Evolutionary conservation across 2,113 vertebrate genomes (phyloP).

Genomic region (Daphoenositta chrysoptera): DNA sequence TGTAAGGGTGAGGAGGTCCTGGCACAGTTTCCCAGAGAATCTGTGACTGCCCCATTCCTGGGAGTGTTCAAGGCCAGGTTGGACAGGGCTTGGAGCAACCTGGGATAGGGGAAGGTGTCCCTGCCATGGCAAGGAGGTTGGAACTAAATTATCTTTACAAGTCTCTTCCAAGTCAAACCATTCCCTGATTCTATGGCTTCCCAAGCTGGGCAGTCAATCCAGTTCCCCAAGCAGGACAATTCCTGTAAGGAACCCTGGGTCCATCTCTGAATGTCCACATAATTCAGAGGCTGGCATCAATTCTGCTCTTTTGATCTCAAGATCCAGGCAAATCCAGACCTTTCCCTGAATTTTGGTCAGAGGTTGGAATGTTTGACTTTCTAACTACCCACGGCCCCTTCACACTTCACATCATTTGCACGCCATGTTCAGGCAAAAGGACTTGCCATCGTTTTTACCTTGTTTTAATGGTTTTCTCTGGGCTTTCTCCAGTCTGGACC

Average conservation of each 20-base stretch:
- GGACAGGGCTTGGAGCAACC: background rate
- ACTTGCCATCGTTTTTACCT: background rate
- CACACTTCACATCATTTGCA: background rate
- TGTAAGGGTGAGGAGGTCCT: rapidly evolving
- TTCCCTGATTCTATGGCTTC: background rate
- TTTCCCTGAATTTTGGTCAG: background rate
- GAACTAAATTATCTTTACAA: background rate
- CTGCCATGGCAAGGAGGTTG: background rate
- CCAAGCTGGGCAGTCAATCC: background rate
- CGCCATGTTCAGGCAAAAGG: rapidly evolving
- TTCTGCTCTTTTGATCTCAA: background rate
- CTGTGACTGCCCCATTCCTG: background rate
- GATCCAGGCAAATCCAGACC: background rate
- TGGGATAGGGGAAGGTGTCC: background rate
- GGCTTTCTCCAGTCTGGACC: background rate
- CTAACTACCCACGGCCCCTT: rapidly evolving
- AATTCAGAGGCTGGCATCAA: background rate
- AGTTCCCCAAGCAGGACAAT: background rate
- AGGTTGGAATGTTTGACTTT: background rate
- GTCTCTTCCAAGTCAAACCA: background rate
- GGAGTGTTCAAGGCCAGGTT: background rate
- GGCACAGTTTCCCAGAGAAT: background rate
- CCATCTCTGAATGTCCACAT: background rate
- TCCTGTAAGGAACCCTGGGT: background rate
- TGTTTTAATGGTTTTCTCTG: background rate